A percentile compares a stretch with the other conserved stretches of the same genome.
phyloP scores from a whole-genome alignment of 2,888 invertebrate genomes.

The Stratiomys singularior region DNA sequence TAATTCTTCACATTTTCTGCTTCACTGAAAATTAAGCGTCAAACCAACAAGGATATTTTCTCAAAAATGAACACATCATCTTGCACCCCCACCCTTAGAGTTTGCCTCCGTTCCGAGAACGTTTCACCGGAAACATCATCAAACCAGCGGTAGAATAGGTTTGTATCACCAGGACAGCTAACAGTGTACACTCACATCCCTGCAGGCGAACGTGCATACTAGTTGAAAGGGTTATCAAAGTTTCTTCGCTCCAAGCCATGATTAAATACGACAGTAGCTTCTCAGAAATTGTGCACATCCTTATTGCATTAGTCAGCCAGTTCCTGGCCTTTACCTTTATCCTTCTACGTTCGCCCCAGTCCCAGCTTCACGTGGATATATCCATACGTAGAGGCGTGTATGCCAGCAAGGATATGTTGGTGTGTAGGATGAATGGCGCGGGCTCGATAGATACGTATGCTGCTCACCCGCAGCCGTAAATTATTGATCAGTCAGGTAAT shows the following conservation, averaged over 20 bases:
- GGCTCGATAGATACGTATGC: slow-evolving; percentile 4
- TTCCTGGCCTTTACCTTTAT: slow-evolving; percentile 18
- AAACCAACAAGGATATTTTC: neutral
- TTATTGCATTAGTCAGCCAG: slow-evolving; percentile 38
- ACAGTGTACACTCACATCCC: neutral
- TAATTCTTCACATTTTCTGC: too few relatives aligned
- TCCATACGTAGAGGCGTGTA: neutral
- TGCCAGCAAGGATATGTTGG: neutral
- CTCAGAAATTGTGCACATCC: slow-evolving; percentile 39
- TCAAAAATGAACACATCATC: neutral
- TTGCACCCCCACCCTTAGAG: neutral
- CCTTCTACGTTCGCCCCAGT: neutral
- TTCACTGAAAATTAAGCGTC: neutral
- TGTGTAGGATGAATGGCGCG: neutral
- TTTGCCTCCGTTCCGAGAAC: neutral
- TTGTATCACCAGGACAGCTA: neutral
- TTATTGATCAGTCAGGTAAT: slow-evolving; percentile 50
- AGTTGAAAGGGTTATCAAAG: slow-evolving; percentile 19
- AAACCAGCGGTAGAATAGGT: neutral
- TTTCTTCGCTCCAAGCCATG: slow-evolving; percentile 6
- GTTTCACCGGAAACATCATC: neutral
- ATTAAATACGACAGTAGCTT: slow-evolving; percentile 32
- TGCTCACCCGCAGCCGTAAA: slow-evolving; percentile 39
- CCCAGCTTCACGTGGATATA: neutral
- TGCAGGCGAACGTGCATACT: neutral